Base-by-base conservation (phyloP, 64 coral and sea anemone species). In the Montipora cactus region DNA sequence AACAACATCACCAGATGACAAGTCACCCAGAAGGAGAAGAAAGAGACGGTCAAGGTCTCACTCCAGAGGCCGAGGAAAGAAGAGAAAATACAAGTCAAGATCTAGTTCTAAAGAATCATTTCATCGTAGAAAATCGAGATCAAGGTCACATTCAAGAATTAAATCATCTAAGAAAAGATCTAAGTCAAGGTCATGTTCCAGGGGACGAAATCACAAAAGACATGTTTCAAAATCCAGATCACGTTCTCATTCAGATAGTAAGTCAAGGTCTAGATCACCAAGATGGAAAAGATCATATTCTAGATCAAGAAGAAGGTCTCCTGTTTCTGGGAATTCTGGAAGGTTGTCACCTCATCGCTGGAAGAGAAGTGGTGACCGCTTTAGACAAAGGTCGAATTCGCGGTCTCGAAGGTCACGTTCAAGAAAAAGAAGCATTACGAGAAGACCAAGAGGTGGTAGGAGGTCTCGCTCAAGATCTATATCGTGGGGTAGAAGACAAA, bases 151-250 rank as follows among this genome's bases (percentile, higher is more conserved):
- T 19, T 90, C 73, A 45, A 81, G 59, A 28, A 90, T 57, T 0
- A 74, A 21, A 22, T 44, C 78, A 55, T 81, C 79, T 7, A 81
- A 79, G 23, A 81, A 25, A 22, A 79, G 47, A 51, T 25, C 47
- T 66, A 93, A 79, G 64, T 87, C 84, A 81, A 89, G 45, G 21
- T 94, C 85, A 21, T 66, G 51, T 72, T 89, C 87, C 47, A 79
- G 52, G 52, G 23, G 19, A 61, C 58, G 74, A 77, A 74, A 13
- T 13, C 49, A 14, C 48, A 79, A 59, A 49, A 77, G 76, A 77
- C 51, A 15, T 89, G n/a, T 61, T 47, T 67, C 72, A 64, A 89
- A 89, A 58, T 89, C 87, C 22, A n/a, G 76, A 44, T 79, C 87
- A 45, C 50, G 19, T 44, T 89, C 87, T n/a, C 50, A 4, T 89